Evolutionary conservation across 2,888 invertebrate genomes (phyloP), one percentile per base, ranked within the genome.

Genomic region (Perithous albicinctus): DNA sequence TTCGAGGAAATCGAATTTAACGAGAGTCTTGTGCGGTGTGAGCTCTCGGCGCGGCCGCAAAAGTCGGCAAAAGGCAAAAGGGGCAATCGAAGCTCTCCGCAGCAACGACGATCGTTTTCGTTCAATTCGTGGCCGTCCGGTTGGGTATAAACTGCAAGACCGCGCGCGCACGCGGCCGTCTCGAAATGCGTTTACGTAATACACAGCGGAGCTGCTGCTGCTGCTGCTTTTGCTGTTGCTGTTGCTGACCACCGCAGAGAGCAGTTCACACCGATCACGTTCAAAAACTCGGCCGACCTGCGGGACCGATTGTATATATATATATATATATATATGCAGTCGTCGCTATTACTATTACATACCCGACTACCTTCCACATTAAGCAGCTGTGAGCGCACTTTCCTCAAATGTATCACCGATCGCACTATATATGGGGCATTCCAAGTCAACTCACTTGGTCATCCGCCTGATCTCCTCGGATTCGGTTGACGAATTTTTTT

Each of bases 161-260:
- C 48, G 51, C 51, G 48, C 20, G 51, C 20, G 23, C 54, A 56
- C 26, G 54, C 63, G 54, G 80, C 64, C 48, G 67, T 66, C 76
- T 81, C 43, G 63, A 69, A 78, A 69, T 64, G 67, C 56, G 67
- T 74, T 81, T 77, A 81, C 81, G 77, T 81, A 81, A 81, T 78
- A 61, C 67, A 67, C 67, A 63, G 26, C 35, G 43, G 43, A 48
- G 48, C 76, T 51, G 56, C 56, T 29, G 18, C 18, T 51, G 29
- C 15, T 15, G 32, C 12, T n/a, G 29, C 1, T 12, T n/a, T n/a
- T 51, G 56, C 56, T 29, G 18, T 7, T 51, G 29, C 15, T 15
- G 32, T 4, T n/a, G 35, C 59, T 81, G 81, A 81, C 81, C 81
- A 77, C 77, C 73, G n/a, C 61, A n/a, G n/a, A n/a, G n/a, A 41